These are phyloP conservation scores for Lithobates pipiens DNA, from an alignment of 2,797 vertebrate species.

Conservation along the genomic window DNA sequence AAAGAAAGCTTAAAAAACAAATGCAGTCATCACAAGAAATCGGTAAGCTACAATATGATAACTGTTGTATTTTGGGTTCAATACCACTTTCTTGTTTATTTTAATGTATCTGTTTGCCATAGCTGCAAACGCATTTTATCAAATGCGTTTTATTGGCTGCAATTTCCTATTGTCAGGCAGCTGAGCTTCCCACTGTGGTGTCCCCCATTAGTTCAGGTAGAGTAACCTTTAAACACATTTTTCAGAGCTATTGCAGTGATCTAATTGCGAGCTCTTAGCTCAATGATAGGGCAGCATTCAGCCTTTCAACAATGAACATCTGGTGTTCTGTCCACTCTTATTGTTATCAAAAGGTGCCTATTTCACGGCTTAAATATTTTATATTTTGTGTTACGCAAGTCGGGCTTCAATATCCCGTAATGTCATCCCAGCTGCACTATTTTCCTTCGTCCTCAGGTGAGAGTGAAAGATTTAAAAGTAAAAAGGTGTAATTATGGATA, in stretches of 20 bases:
- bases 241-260: slow-evolving; percentile 72
- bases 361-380: slow-evolving; percentile 47
- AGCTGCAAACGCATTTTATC: neutral
- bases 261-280: slow-evolving; percentile 73
- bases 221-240: slow-evolving; percentile 69
- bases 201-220: slow-evolving; percentile 70
- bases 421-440: slow-evolving; percentile 39
- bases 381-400: slow-evolving; percentile 58
- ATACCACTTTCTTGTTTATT: neutral
- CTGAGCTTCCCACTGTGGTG: slow-evolving; percentile 28
- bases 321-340: slow-evolving; percentile 68
- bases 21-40: no score
- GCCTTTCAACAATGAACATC: slow-evolving; percentile 73
- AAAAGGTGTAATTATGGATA: slow-evolving; percentile 77
- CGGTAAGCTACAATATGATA: no score
- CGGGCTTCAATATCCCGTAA: slow-evolving; percentile 25
- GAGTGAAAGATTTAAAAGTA: slow-evolving; percentile 64
- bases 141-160: neutral
- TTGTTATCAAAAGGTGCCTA: slow-evolving; percentile 63
- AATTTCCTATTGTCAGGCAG: slow-evolving; percentile 25
- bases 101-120: neutral
- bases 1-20: no score
- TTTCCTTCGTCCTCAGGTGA: slow-evolving; percentile 67
- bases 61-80: no score
- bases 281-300: slow-evolving; percentile 70